Conservation (phyloP, 2,113 vertebrate species). For the Eudyptes chrysolophus region DNA sequence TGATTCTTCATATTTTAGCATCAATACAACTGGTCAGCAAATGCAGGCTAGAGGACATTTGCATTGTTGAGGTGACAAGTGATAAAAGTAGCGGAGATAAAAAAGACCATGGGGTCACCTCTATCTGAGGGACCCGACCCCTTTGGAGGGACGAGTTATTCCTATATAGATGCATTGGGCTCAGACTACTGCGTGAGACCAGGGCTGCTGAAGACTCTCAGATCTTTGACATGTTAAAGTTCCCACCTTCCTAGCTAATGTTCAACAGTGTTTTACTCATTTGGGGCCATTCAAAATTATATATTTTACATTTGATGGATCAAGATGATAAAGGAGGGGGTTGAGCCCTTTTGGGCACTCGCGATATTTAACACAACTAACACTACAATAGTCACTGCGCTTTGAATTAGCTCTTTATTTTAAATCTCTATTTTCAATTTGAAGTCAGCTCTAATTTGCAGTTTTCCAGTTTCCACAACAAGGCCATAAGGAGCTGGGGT, state of each 20-base stretch:
- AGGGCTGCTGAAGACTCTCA: background rate
- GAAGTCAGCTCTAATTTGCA: background rate
- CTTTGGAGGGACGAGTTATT: background rate
- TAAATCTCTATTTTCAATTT: background rate
- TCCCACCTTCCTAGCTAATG: background rate
- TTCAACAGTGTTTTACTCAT: background rate
- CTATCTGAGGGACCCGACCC: background rate
- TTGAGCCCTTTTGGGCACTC: background rate
- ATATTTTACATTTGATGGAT: background rate
- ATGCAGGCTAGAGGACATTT: background rate
- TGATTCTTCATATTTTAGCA: background rate
- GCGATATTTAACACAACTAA: rapidly evolving
- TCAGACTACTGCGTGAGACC: background rate
- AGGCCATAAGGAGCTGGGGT: rapidly evolving
- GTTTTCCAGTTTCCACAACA: background rate
- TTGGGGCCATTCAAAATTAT: background rate
- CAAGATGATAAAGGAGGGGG: background rate
- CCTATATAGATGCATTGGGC: background rate
- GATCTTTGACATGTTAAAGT: background rate
- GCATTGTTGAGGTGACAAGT: background rate
- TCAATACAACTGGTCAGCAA: background rate
- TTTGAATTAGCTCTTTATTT: background rate
- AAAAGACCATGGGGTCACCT: background rate
- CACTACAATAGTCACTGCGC: background rate
- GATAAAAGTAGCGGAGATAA: background rate